These are phyloP conservation scores for Augiades crinisus DNA, from an alignment of 2,888 invertebrate species.

Conservation along the genomic window DNA sequence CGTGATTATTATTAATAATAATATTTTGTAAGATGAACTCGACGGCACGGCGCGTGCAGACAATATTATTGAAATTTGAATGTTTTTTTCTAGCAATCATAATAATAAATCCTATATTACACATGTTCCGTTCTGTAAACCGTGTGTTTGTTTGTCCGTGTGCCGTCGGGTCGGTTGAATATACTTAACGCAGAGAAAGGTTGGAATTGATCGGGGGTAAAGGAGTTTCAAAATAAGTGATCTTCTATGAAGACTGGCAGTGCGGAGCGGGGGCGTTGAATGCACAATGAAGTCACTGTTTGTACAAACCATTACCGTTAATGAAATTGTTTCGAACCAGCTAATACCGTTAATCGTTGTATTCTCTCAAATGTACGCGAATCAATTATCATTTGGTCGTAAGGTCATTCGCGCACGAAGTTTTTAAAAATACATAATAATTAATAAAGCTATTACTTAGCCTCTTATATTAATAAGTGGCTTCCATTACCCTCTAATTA, in stretches of 20 bases:
- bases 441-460: neutral
- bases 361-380: neutral
- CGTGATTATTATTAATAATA: slow-evolving; percentile 29
- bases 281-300: slow-evolving; percentile 78
- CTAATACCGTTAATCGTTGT: neutral
- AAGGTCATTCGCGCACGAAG: neutral
- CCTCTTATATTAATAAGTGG: neutral
- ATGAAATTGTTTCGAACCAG: neutral
- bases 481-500: too few relatives aligned
- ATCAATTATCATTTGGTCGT: too few relatives aligned
- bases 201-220: slow-evolving; percentile 36
- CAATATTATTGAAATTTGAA: neutral
- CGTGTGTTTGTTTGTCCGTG: neutral
- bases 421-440: neutral
- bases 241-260: slow-evolving; percentile 70
- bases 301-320: slow-evolving; percentile 63
- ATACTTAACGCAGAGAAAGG: slow-evolving; percentile 24
- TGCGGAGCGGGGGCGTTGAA: slow-evolving; percentile 48
- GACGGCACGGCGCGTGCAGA: slow-evolving; percentile 11
- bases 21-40: slow-evolving; percentile 22
- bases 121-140: neutral
- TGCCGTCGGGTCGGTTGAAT: slow-evolving; percentile 26
- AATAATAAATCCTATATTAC: neutral
- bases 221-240: slow-evolving; percentile 55
- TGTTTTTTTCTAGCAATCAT: neutral